phyloP scores from a whole-genome alignment of 2,888 invertebrate species.

The Drosophila tripunctata region DNA sequence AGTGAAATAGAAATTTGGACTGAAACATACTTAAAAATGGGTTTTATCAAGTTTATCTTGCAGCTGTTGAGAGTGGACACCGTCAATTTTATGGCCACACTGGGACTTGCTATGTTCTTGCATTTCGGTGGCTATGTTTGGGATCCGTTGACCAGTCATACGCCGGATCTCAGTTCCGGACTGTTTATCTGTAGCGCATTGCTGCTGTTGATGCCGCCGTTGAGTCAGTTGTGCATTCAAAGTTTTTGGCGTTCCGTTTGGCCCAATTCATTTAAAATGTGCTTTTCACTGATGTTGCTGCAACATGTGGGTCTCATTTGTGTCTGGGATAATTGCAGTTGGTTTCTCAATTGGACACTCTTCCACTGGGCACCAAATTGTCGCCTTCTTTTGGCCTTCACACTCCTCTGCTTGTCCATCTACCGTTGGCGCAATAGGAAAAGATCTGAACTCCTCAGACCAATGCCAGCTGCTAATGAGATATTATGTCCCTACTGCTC shows the following conservation, averaged over 20 bases:
- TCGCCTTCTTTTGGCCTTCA: slow-evolving; percentile 20
- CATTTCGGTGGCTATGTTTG: slow-evolving; percentile 30
- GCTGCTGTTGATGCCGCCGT: slow-evolving; percentile 25
- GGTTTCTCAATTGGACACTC: slow-evolving; percentile 13
- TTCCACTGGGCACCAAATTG: slow-evolving; percentile 1
- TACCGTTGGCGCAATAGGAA: slow-evolving; percentile 20
- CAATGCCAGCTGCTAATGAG: neutral
- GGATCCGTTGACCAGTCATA: slow-evolving; percentile 25
- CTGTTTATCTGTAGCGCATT: slow-evolving; percentile 31
- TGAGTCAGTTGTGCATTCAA: neutral
- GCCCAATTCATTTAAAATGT: slow-evolving; percentile 31
- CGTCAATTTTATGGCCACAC: slow-evolving; percentile 22
- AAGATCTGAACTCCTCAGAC: neutral
- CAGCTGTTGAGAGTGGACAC: slow-evolving; percentile 24
- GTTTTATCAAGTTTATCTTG: neutral
- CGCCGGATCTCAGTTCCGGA: slow-evolving; percentile 45
- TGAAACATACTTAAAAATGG: slow-evolving; percentile 13
- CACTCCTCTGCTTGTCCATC: slow-evolving; percentile 9
- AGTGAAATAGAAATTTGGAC: slow-evolving; percentile 3
- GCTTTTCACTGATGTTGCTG: slow-evolving; percentile 19
- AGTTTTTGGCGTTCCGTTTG: slow-evolving; percentile 6
- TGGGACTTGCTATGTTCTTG: slow-evolving; percentile 8
- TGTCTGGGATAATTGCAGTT: slow-evolving; percentile 33
- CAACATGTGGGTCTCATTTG: slow-evolving; percentile 35
- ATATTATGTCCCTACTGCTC: slow-evolving; percentile 3